A percentile compares a stretch with the other conserved stretches of the same genome.
These are phyloP conservation scores for Meganola albula DNA, from an alignment of 2,888 invertebrate species.

Conservation along the genomic window DNA sequence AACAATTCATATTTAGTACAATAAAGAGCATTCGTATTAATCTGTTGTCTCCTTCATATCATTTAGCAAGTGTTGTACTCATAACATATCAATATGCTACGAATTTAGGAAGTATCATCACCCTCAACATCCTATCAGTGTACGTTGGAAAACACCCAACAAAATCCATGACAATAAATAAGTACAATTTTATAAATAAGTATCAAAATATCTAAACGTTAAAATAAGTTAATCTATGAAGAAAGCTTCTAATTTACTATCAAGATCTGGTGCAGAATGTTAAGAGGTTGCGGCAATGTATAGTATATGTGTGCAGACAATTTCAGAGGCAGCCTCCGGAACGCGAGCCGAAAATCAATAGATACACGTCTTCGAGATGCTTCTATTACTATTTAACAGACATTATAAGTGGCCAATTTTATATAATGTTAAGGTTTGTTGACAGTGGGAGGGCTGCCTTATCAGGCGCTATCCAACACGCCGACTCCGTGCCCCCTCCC, in stretches of 20 bases:
- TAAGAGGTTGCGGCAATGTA: conserved; percentile 54
- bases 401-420: conserved; percentile 32
- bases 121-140: too few relatives aligned
- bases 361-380: conserved; percentile 46
- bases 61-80: too few relatives aligned
- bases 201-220: too few relatives aligned
- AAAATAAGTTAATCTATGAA: too few relatives aligned
- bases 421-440: conserved; percentile 61
- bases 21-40: too few relatives aligned
- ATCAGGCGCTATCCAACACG: conserved; percentile 60
- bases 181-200: too few relatives aligned
- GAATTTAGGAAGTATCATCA: too few relatives aligned
- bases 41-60: too few relatives aligned
- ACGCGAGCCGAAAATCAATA: conserved; percentile 63
- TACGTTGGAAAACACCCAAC: too few relatives aligned
- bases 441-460: conserved; percentile 63
- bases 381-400: conserved; percentile 34
- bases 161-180: too few relatives aligned
- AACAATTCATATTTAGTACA: too few relatives aligned
- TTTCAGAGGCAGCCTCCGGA: conserved; percentile 32
- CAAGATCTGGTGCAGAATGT: conserved; percentile 42
- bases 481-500: conserved; percentile 52
- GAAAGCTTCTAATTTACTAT: conserved; percentile 11
- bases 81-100: too few relatives aligned
- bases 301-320: conserved; percentile 36